Evolutionary conservation across 2,888 invertebrate species (phyloP), one percentile per base, ranked within the genome.

Genomic region (Candidula unifasciata): DNA sequence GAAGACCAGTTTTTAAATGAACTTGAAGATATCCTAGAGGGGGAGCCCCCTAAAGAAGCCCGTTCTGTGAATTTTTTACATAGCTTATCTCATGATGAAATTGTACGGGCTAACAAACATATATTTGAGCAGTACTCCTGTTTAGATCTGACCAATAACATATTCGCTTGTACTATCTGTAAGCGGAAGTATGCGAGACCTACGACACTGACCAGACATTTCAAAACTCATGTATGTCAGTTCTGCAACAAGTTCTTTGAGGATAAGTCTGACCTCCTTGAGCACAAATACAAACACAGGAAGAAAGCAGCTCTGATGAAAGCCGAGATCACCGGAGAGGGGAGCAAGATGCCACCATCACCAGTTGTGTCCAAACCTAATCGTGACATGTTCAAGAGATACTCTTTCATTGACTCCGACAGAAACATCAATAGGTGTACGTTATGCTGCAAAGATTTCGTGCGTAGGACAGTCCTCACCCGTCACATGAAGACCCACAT

Each of bases 121-220:
- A 77, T 81, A 54, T 85, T 85, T 81, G 85, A 85, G 35, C 77
- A 76, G 68, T 81, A 85, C 44, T 85, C 85, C 33, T 85, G 81
- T 66, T 18, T 85, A 13, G 85, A 85, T 71, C 52, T 80, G 37
- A 54, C 77, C 24, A 85, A 74, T 68, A 85, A 81, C 60, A 85
- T 85, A 35, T 85, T 80, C 71, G 85, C 85, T 24, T 85, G 85
- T 44, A 85, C 81, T 27, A 85, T 85, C n/a, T 85, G 85, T 69
- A 85, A 85, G 54, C 44, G 85, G 35, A 85, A 85, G 33, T 85
- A 85, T 81, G 85, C 85, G 27, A 76, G 85, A 35, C 85, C 85
- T 30, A 85, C 85, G 10, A 85, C 85, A 18, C 69, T 85, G 24
- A 85, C 85, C n/a, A 81, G 85, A 69, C 85, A 85, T 44, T 81